Conservation (phyloP, 2,797 vertebrate species). For the Sebastes paucispinis region DNA sequence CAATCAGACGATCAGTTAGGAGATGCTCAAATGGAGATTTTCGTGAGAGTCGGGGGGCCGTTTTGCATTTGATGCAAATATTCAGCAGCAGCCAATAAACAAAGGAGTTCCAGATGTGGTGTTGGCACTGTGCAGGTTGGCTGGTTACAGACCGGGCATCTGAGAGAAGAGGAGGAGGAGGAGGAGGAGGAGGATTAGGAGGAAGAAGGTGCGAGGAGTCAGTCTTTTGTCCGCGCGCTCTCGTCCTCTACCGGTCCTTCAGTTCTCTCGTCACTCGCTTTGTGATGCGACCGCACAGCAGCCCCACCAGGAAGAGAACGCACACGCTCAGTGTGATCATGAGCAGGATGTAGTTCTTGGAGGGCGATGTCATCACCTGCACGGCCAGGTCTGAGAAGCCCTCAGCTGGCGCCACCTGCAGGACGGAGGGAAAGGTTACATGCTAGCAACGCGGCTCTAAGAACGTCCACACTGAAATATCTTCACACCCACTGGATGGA, state of each 20-base stretch:
- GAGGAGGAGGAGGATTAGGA: not conserved
- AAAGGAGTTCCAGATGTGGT: slow-evolving; percentile 43
- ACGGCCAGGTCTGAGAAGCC: slow-evolving; percentile 94
- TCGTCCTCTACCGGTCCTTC: slow-evolving; percentile 93
- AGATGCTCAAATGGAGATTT: slow-evolving; percentile 16
- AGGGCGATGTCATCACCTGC: slow-evolving; percentile 95
- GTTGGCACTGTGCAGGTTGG: slow-evolving; percentile 63
- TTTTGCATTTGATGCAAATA: slow-evolving; percentile 31
- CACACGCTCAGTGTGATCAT: slow-evolving; percentile 90
- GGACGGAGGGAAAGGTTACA: not conserved
- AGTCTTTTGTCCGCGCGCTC: not conserved
- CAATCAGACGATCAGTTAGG: slow-evolving; percentile 3
- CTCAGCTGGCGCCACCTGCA: slow-evolving; percentile 94
- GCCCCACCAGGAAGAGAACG: slow-evolving; percentile 92
- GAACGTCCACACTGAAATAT: no score
- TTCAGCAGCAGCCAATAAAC: slow-evolving; percentile 24
- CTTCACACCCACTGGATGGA: no score
- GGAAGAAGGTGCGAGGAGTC: slow-evolving; percentile 24
- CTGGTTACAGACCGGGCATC: slow-evolving; percentile 48
- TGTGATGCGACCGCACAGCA: slow-evolving; percentile 96
- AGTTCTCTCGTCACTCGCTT: slow-evolving; percentile 94
- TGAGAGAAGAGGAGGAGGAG: not conserved
- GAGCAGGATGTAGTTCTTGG: slow-evolving; percentile 95
- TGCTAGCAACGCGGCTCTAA: no score
- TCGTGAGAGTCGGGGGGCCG: not conserved